Conservation (phyloP, 2,113 vertebrate species). For the Neolamprologus tretocephalus region DNA sequence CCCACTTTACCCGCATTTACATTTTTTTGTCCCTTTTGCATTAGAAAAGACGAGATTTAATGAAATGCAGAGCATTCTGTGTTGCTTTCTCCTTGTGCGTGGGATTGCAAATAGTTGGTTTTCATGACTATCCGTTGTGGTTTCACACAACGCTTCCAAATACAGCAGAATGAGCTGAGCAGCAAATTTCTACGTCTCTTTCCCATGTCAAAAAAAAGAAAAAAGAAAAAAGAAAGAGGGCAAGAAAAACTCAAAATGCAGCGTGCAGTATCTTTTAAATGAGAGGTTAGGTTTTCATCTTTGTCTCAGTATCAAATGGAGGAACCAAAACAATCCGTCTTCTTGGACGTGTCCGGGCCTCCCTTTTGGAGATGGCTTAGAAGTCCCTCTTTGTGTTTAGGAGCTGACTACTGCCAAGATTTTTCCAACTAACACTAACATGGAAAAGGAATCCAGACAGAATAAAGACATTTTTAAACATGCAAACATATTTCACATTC, state of each 20-base stretch:
- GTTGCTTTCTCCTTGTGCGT: not conserved
- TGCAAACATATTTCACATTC: slow-evolving; percentile 67
- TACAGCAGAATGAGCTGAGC: not conserved
- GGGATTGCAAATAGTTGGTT: slow-evolving; percentile 15
- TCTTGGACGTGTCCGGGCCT: slow-evolving; percentile 6
- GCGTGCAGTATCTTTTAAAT: not conserved
- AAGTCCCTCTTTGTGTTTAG: slow-evolving; percentile 38
- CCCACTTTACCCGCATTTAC: not conserved
- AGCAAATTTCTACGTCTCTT: not conserved
- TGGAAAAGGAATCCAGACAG: slow-evolving; percentile 47
- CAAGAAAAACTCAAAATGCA: not conserved
- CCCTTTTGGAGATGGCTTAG: slow-evolving; percentile 5
- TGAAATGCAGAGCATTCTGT: slow-evolving; percentile 9
- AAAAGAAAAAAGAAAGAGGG: not conserved
- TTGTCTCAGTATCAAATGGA: not conserved
- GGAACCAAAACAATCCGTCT: not conserved
- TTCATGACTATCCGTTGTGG: slow-evolving; percentile 1
- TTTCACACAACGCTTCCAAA: slow-evolving; percentile 12
- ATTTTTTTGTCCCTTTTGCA: not conserved
- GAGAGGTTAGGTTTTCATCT: not conserved
- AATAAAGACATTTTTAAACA: slow-evolving; percentile 45
- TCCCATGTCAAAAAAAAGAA: not conserved
- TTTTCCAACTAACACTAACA: slow-evolving; percentile 39
- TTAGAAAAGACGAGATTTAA: slow-evolving; percentile 14
- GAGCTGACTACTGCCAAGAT: slow-evolving; percentile 16